These are phyloP conservation scores for Harpagifer antarcticus DNA, from an alignment of 2,797 vertebrate genomes.

Conservation along the genomic window DNA sequence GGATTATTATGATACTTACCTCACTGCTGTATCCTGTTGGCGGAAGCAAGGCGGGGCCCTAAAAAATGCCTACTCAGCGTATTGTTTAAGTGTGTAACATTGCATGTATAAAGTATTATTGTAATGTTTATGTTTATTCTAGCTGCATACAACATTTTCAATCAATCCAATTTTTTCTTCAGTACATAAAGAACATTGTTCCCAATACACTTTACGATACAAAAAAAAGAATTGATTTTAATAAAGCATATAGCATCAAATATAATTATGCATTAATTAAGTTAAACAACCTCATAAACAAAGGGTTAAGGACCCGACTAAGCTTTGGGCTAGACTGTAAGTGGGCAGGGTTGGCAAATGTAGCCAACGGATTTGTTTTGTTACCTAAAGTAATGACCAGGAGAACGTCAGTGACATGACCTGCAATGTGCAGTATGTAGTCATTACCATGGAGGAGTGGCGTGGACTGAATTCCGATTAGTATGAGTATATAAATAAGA, in stretches of 20 bases:
- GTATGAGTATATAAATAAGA: slow-evolving; percentile 74
- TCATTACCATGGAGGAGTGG: slow-evolving; percentile 72
- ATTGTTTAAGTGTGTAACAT: slow-evolving; percentile 51
- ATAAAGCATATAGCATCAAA: no score
- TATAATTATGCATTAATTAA: no score
- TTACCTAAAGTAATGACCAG: no score
- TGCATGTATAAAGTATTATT: slow-evolving; percentile 69
- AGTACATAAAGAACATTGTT: no score
- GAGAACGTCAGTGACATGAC: slow-evolving; percentile 45
- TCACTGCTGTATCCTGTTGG: not conserved
- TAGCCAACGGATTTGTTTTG: no score
- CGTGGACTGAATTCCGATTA: slow-evolving; percentile 80
- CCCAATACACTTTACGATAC: no score
- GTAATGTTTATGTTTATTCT: slow-evolving; percentile 56
- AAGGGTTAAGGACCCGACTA: no score
- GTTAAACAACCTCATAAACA: no score
- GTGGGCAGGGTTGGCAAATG: no score
- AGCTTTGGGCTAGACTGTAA: no score
- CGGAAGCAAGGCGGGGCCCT: slow-evolving; percentile 16
- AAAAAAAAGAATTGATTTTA: no score
- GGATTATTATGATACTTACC: not conserved
- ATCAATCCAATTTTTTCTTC: no score
- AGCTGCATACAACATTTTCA: slow-evolving; percentile 58
- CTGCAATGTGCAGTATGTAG: slow-evolving; percentile 64
- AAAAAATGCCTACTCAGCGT: slow-evolving; percentile 40